These are phyloP conservation scores for Neolamprologus sp. DNA, from an alignment of 2,113 vertebrate genomes.

Conservation along the genomic window DNA sequence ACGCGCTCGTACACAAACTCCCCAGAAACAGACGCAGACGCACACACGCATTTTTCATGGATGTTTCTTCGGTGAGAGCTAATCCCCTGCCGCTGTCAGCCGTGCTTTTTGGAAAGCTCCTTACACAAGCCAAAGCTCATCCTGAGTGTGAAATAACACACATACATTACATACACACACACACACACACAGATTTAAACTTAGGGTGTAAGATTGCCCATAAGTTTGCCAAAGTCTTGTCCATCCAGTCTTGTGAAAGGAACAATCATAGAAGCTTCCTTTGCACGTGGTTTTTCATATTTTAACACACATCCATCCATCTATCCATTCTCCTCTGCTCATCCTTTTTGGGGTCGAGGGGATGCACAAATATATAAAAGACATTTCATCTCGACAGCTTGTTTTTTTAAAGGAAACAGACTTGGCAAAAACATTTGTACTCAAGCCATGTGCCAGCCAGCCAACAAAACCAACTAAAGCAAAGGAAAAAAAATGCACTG, in stretches of 20 bases:
- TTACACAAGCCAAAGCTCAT: slow-evolving; percentile 52
- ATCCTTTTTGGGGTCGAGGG: not conserved
- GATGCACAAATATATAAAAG: not conserved
- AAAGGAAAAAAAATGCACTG: not conserved
- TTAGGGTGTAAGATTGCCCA: not conserved
- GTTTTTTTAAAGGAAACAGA: not conserved
- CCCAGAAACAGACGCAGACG: not conserved
- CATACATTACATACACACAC: not conserved
- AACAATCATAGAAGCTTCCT: not conserved
- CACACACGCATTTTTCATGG: slow-evolving; percentile 32
- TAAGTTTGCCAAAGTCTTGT: slow-evolving; percentile 3
- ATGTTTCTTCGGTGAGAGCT: slow-evolving; percentile 35
- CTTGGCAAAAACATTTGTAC: not conserved
- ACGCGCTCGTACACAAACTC: not conserved
- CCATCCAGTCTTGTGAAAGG: not conserved
- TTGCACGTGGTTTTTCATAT: not conserved
- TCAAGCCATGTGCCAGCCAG: not conserved
- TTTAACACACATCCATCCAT: not conserved
- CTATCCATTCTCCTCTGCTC: not conserved
- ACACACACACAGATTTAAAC: not conserved
- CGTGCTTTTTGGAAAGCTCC: slow-evolving; percentile 54
- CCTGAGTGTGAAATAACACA: slow-evolving; percentile 30
- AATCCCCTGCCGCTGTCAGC: slow-evolving; percentile 58
- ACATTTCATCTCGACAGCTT: not conserved
- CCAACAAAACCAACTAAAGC: not conserved